These are phyloP conservation scores for Lutjanus argentimaculatus DNA, from an alignment of 2,797 vertebrate genomes.

Conservation along the genomic window DNA sequence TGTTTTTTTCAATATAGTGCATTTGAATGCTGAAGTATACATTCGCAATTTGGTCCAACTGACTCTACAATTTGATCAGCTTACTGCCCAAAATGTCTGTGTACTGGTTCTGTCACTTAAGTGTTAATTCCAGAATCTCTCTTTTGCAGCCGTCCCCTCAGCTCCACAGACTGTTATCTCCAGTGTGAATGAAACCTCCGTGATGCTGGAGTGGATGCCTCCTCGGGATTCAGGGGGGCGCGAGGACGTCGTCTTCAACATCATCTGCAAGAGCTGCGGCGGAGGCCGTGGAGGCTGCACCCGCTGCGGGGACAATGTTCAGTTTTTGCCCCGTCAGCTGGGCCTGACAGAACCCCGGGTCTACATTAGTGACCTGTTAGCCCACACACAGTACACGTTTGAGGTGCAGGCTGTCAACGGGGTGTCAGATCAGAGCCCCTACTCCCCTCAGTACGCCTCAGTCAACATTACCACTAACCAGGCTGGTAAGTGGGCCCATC, in stretches of 20 bases:
- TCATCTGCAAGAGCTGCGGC: conserved; percentile 98
- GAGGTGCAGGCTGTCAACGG: conserved; percentile 98
- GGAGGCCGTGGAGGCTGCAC: conserved; percentile 92
- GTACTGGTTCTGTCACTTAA: background rate
- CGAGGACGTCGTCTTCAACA: conserved; percentile 96
- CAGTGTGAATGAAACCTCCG: conserved; percentile 96
- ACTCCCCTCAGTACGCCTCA: conserved; percentile 93
- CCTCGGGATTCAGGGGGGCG: conserved; percentile 93
- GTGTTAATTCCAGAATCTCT: background rate
- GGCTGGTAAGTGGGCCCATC: conserved; percentile 91
- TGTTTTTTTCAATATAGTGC: no score
- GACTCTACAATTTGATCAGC: background rate
- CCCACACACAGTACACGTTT: conserved; percentile 98
- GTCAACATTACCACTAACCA: conserved; percentile 99
- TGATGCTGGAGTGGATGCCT: conserved; percentile 94
- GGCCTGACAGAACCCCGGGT: conserved; percentile 93
- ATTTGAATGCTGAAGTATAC: background rate
- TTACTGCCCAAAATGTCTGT: background rate
- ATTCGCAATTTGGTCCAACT: background rate
- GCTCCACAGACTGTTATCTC: conserved; percentile 94
- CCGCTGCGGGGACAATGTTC: conserved; percentile 96
- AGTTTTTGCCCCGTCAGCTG: conserved; percentile 95
- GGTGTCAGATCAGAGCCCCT: conserved; percentile 97
- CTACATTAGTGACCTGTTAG: conserved; percentile 95
- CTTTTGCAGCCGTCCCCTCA: conserved; percentile 90